Conservation (phyloP, 30 jellyfish, hydroid and myxozoan genomes). For the Phacellophora camtschatica region DNA sequence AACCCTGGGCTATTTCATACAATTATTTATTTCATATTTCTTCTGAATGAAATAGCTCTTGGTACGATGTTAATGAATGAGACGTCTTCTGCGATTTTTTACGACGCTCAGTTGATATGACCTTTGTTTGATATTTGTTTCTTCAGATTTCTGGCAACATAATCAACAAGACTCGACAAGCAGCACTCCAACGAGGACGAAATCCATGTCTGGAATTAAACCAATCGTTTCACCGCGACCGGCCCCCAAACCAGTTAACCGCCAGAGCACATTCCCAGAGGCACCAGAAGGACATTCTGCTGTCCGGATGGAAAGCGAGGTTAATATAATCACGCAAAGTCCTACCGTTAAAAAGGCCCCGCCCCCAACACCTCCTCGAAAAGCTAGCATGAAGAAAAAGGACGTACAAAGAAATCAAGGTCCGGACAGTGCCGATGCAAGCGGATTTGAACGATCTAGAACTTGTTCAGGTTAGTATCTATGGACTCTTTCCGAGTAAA, state of each 20-base stretch:
- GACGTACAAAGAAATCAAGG: background rate
- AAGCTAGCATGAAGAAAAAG: constrained; percentile 62
- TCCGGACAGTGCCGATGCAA: background rate
- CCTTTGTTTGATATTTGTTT: no score
- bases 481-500: background rate
- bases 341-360: constrained; percentile 60
- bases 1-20: background rate
- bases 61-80: no score
- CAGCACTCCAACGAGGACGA: constrained; percentile 24
- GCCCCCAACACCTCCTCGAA: constrained; percentile 94
- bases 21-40: background rate
- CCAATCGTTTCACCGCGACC: constrained; percentile 68
- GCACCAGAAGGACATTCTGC: background rate
- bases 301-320: background rate
- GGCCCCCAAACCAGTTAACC: constrained; percentile 24
- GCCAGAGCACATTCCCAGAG: background rate
- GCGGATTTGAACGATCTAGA: constrained; percentile 35
- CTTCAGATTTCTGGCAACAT: constrained; percentile 77
- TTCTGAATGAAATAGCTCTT: no score
- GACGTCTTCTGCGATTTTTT: no score
- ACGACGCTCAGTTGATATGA: no score
- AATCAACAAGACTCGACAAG: constrained; percentile 38
- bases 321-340: background rate
- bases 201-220: constrained; percentile 38
- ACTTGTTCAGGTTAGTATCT: constrained; percentile 48